phyloP scores from a whole-genome alignment of 2,113 vertebrate genomes.

The Aphyosemion australe region DNA sequence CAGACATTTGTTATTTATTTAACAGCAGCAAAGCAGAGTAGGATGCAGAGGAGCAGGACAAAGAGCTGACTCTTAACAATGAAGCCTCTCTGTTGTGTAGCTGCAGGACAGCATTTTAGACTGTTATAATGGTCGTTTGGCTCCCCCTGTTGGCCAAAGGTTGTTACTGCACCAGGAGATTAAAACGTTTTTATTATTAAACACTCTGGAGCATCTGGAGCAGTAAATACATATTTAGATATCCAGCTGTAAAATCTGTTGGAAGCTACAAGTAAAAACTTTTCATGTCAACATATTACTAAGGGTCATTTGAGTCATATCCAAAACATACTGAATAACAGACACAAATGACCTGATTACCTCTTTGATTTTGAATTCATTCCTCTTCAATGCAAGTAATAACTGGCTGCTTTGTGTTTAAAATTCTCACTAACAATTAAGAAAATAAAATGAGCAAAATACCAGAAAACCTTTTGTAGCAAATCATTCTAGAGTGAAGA shows the following conservation, averaged over 20 bases:
- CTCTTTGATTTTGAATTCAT: not conserved
- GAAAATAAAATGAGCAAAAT: constrained; percentile 2
- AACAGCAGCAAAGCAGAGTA: constrained; percentile 26
- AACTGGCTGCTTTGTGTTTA: constrained; percentile 18
- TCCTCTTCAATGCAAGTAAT: constrained; percentile 5
- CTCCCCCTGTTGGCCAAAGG: constrained; percentile 57
- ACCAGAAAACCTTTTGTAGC: too few species aligned
- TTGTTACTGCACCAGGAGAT: constrained; percentile 12
- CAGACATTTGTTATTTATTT: constrained; percentile 42
- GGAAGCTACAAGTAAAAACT: too few species aligned
- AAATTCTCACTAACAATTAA: not conserved
- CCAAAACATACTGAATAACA: too few species aligned
- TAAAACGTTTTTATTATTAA: not conserved
- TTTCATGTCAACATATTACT: too few species aligned
- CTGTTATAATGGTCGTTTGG: constrained; percentile 22
- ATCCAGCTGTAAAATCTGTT: too few species aligned
- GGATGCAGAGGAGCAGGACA: constrained; percentile 46
- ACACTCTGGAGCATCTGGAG: not conserved
- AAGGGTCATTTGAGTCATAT: too few species aligned
- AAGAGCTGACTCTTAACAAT: constrained; percentile 55
- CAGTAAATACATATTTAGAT: too few species aligned
- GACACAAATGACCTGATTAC: too few species aligned
- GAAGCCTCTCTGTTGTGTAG: constrained; percentile 43
- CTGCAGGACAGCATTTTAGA: not conserved
- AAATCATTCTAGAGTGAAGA: too few species aligned